phyloP scores from a whole-genome alignment of 2,888 invertebrate species.

The Ennomos erosarius region DNA sequence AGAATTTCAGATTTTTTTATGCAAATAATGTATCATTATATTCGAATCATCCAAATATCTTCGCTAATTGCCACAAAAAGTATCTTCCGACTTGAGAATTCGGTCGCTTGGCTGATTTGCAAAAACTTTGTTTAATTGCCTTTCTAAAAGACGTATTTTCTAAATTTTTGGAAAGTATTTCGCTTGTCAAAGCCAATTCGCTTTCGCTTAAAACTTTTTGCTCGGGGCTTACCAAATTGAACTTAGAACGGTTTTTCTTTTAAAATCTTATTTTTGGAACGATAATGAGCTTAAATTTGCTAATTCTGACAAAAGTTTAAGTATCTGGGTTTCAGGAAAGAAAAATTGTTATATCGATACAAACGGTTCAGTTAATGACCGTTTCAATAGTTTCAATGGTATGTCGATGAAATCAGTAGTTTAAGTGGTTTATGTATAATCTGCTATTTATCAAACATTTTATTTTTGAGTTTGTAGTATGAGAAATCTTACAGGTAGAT shows the following conservation, averaged over 20 bases:
- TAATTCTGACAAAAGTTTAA: too few species aligned
- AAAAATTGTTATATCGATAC: too few species aligned
- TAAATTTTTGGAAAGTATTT: conserved; percentile 32
- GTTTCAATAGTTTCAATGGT: too few species aligned
- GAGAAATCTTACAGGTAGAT: too few species aligned
- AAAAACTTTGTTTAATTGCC: conserved; percentile 30
- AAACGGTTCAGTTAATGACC: too few species aligned
- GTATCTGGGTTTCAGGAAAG: too few species aligned
- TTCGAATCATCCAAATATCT: conserved; percentile 19
- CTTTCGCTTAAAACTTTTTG: conserved; percentile 18
- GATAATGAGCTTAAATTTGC: too few species aligned
- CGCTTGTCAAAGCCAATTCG: conserved; percentile 15
- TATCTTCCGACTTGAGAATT: conserved; percentile 20
- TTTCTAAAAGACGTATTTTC: conserved; percentile 33
- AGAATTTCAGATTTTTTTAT: conserved; percentile 20
- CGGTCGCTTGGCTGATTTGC: conserved; percentile 29
- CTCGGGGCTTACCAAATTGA: conserved; percentile 8
- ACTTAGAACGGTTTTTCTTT: conserved; percentile 1
- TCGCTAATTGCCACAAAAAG: conserved; percentile 29
- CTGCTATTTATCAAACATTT: too few species aligned
- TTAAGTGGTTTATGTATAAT: too few species aligned
- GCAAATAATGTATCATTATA: conserved; percentile 24
- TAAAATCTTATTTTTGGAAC: neutral
- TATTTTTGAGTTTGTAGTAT: too few species aligned
- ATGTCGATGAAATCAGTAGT: too few species aligned